Conservation (phyloP, 2,797 vertebrate species). For the Lagocephalus sceleratus region DNA sequence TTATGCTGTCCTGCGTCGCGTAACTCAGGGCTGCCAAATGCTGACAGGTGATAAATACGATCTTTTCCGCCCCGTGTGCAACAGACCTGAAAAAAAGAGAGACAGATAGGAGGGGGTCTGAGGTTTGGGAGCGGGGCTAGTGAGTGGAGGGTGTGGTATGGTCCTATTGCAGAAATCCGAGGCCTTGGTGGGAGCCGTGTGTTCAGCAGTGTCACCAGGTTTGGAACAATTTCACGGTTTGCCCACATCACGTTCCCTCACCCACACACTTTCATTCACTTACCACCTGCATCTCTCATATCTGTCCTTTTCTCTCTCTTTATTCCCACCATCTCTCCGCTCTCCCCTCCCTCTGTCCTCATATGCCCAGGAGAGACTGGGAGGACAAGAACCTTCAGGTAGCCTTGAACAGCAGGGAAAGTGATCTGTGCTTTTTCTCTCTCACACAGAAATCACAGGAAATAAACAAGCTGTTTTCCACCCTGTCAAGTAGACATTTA, state of each 20-base stretch:
- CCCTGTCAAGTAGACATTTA: constrained; percentile 69
- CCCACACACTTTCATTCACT: constrained; percentile 62
- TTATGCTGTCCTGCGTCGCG: constrained; percentile 99
- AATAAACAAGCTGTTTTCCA: constrained; percentile 61
- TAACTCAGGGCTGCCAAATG: constrained; percentile 98
- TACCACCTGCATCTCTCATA: constrained; percentile 57
- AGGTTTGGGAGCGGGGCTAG: constrained; percentile 46
- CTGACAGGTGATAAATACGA: constrained; percentile 99
- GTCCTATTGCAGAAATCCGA: constrained; percentile 67
- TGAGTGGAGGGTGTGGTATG: constrained; percentile 28
- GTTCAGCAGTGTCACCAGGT: constrained; percentile 52
- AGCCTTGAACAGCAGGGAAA: constrained; percentile 66
- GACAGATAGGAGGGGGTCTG: constrained; percentile 56
- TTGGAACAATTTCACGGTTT: constrained; percentile 86
- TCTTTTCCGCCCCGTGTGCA: constrained; percentile 90
- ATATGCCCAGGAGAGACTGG: constrained; percentile 42
- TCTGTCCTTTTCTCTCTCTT: constrained; percentile 29
- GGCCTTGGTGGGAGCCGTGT: constrained; percentile 68
- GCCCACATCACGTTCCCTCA: constrained; percentile 67
- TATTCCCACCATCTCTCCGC: constrained; percentile 11
- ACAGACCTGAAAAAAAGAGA: constrained; percentile 77
- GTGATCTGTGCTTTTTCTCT: constrained; percentile 52
- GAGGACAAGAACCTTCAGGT: constrained; percentile 56
- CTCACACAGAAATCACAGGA: constrained; percentile 45
- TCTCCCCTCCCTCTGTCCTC: constrained; percentile 22